Evolutionary conservation across 1,140 invertebrate genomes (phyloP).

Genomic region (Mylabris phalerata): DNA sequence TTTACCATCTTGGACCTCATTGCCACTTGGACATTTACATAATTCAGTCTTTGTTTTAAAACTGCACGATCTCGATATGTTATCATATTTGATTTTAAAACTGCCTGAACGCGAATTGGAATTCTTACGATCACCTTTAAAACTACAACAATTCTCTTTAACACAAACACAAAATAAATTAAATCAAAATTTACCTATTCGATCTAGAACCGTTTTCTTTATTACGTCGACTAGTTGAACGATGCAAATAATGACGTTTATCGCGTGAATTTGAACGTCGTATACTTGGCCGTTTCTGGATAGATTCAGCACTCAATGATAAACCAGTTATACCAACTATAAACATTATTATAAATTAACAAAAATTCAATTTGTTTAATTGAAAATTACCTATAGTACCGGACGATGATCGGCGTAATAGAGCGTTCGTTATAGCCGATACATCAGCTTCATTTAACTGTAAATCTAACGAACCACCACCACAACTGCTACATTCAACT

Average conservation of each 20-base stretch:
- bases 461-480: conserved; percentile 46
- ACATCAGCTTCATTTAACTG: conserved; percentile 48
- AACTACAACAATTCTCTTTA: conserved; percentile 22
- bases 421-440: conserved; percentile 38
- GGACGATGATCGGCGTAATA: conserved; percentile 38
- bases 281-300: conserved; percentile 56
- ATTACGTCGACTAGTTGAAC: conserved; percentile 60
- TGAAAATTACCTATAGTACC: conserved; percentile 37
- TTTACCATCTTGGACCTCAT: conserved; percentile 14
- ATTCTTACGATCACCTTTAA: conserved; percentile 43
- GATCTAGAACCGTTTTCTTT: conserved; percentile 56
- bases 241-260: conserved; percentile 56
- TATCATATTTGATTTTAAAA: conserved; percentile 46
- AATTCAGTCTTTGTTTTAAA: conserved; percentile 38
- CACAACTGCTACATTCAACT: conserved; percentile 49
- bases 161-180: neutral
- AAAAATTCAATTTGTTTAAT: neutral
- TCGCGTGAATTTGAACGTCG: conserved; percentile 59
- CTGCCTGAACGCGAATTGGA: conserved; percentile 43
- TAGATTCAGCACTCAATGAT: conserved; percentile 61
- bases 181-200: conserved; percentile 30
- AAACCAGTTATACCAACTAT: conserved; percentile 51
- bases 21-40: conserved; percentile 30
- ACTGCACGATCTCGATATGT: conserved; percentile 40
- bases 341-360: conserved; percentile 12